These are phyloP conservation scores for Garra rufa DNA, from an alignment of 2,113 vertebrate species.

Conservation along the genomic window DNA sequence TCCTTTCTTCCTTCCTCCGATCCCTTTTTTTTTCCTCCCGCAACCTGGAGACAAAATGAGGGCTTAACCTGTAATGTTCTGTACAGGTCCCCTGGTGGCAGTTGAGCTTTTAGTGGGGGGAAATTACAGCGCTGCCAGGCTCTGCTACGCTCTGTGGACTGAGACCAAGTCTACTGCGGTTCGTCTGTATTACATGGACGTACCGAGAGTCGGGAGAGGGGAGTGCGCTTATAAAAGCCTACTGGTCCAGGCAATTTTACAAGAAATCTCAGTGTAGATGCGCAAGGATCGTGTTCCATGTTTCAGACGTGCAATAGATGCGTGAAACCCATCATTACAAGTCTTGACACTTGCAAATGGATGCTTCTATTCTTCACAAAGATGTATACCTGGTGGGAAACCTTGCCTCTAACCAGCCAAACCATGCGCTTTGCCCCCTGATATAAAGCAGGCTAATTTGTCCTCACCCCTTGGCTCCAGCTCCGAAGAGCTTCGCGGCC, in stretches of 20 bases:
- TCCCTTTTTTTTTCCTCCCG: constrained; percentile 48
- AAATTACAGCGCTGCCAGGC: constrained; percentile 64
- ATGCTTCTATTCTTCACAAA: not conserved
- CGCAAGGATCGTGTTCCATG: not conserved
- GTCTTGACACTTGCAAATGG: constrained; percentile 37
- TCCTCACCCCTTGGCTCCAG: constrained; percentile 59
- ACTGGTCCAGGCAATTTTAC: not conserved
- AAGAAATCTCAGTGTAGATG: not conserved
- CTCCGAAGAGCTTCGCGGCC: constrained; percentile 64
- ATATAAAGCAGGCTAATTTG: constrained; percentile 63
- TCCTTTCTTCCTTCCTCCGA: constrained; percentile 66
- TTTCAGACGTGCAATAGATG: not conserved
- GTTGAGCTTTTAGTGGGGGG: constrained; percentile 77
- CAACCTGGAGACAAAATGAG: constrained; percentile 79
- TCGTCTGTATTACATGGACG: constrained; percentile 39
- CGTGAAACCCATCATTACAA: not conserved
- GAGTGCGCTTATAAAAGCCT: not conserved
- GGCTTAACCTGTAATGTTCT: constrained; percentile 88
- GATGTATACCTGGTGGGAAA: constrained; percentile 49
- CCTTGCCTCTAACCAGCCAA: constrained; percentile 45
- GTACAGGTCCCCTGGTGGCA: constrained; percentile 76
- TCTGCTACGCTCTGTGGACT: constrained; percentile 44
- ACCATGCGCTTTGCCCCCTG: constrained; percentile 59
- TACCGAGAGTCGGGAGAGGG: not conserved
- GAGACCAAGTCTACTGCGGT: constrained; percentile 28